Evolutionary conservation across 2,113 vertebrate species (phyloP).

Genomic region (Erythrolamprus reginae): DNA sequence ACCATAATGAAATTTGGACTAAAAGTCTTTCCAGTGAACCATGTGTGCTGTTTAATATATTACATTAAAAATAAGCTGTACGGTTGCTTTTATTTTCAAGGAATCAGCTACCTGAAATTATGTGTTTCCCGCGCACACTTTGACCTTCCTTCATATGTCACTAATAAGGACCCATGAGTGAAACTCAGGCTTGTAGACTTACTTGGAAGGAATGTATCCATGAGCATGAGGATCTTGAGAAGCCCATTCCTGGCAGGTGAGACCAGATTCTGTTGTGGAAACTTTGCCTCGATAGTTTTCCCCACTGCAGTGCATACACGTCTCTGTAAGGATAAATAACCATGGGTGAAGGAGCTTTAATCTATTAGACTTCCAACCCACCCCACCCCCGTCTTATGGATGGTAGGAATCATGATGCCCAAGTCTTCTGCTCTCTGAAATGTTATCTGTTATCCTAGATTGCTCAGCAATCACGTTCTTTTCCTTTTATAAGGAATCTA

Average conservation of each 20-base stretch:
- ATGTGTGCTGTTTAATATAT: neutral
- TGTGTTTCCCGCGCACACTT: too few species aligned
- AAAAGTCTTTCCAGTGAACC: neutral
- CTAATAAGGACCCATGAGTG: neutral
- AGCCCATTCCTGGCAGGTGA: conserved; percentile 77
- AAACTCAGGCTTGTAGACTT: conserved; percentile 10
- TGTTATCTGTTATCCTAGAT: neutral
- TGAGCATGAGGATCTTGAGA: conserved; percentile 84
- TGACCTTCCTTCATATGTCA: neutral
- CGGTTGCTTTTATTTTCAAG: neutral
- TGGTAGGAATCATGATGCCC: neutral
- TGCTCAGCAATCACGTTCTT: neutral
- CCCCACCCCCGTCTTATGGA: neutral
- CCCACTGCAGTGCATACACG: conserved; percentile 89
- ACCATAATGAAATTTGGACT: neutral
- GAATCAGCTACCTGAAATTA: neutral
- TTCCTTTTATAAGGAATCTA: neutral
- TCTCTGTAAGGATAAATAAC: conserved; percentile 55
- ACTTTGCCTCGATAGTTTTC: conserved; percentile 85
- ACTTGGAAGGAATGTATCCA: conserved; percentile 79
- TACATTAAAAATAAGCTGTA: neutral
- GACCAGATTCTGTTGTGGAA: conserved; percentile 73
- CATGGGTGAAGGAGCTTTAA: neutral
- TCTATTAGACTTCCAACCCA: too few species aligned
- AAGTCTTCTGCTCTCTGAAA: neutral